phyloP scores from a whole-genome alignment of 1,140 invertebrate genomes.

The Scaptomyza pallida region DNA sequence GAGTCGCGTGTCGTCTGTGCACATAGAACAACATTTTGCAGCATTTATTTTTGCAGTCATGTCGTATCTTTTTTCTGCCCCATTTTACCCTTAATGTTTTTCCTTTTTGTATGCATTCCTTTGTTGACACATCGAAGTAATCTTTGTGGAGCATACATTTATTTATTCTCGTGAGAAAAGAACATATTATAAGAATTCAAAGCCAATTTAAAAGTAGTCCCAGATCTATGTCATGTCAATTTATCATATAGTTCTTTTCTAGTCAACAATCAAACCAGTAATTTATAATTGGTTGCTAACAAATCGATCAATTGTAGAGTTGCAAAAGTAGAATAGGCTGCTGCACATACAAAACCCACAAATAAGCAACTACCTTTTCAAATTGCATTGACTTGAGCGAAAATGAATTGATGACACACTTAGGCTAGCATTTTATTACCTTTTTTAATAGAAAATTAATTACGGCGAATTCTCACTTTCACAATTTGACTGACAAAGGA shows the following conservation, averaged over 20 bases:
- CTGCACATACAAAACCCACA: slow-evolving; percentile 29
- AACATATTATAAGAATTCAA: background rate
- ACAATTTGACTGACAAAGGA: background rate
- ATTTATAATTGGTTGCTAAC: slow-evolving; percentile 54
- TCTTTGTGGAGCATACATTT: slow-evolving; percentile 57
- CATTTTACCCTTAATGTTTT: slow-evolving; percentile 64
- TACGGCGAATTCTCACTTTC: background rate
- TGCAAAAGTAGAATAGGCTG: slow-evolving; percentile 22
- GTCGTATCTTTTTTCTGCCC: slow-evolving; percentile 41
- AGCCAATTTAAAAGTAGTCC: background rate
- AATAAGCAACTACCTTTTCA: slow-evolving; percentile 39
- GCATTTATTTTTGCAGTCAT: slow-evolving; percentile 29
- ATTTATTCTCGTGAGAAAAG: slow-evolving; percentile 19
- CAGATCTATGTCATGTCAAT: too few relatives aligned
- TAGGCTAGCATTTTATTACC: slow-evolving; percentile 2
- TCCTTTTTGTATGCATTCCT: slow-evolving; percentile 64
- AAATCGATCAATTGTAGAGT: slow-evolving; percentile 57
- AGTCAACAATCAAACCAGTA: slow-evolving; percentile 16
- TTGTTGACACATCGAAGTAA: slow-evolving; percentile 74
- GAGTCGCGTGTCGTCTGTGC: slow-evolving; percentile 49
- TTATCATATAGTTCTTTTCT: background rate
- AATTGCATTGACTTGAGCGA: slow-evolving; percentile 9
- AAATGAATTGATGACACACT: slow-evolving; percentile 15
- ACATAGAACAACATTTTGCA: slow-evolving; percentile 75
- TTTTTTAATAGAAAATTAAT: slow-evolving; percentile 6